Percentiles rank a stretch among this genome's conserved stretches.
phyloP scores from a whole-genome alignment of 2,888 invertebrate species.

The Biston stratarius region DNA sequence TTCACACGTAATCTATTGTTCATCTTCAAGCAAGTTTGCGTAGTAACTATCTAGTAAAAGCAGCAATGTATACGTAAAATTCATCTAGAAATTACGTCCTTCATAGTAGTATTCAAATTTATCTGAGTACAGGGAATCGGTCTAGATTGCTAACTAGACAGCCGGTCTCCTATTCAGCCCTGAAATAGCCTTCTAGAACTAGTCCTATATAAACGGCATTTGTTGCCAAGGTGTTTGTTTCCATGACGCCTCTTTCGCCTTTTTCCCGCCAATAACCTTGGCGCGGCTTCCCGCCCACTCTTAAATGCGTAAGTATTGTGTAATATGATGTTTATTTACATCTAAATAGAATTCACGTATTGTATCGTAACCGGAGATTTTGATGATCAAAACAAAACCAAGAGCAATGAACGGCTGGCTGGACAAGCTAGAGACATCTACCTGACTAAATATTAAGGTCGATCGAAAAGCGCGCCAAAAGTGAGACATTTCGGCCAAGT shows the following conservation, averaged over 20 bases:
- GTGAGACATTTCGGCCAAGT: too few species aligned
- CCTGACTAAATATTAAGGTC: too few species aligned
- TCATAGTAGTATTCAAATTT: conserved; percentile 23
- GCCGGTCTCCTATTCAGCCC: conserved; percentile 60
- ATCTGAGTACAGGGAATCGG: conserved; percentile 30
- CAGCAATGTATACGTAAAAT: conserved; percentile 36
- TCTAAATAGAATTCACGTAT: conserved; percentile 63
- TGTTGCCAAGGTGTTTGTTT: conserved; percentile 30
- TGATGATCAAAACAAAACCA: conserved; percentile 30
- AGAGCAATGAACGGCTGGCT: neutral
- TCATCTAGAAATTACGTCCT: conserved; percentile 22
- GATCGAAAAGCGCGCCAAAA: too few species aligned
- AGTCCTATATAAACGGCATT: conserved; percentile 19
- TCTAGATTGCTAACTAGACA: conserved; percentile 57
- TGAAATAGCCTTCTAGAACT: conserved; percentile 42
- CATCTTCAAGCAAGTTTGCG: conserved; percentile 28
- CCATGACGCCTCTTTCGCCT: conserved; percentile 52
- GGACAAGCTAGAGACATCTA: too few species aligned
- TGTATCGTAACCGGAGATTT: conserved; percentile 40
- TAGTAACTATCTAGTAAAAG: conserved; percentile 11
- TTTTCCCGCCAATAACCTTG: conserved; percentile 82
- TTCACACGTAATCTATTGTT: conserved; percentile 54
- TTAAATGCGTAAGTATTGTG: conserved; percentile 62
- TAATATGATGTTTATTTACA: conserved; percentile 70
- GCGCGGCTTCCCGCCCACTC: conserved; percentile 68